Evolutionary conservation across 1,140 invertebrate species (phyloP).

Genomic region (Helicoverpa zea): DNA sequence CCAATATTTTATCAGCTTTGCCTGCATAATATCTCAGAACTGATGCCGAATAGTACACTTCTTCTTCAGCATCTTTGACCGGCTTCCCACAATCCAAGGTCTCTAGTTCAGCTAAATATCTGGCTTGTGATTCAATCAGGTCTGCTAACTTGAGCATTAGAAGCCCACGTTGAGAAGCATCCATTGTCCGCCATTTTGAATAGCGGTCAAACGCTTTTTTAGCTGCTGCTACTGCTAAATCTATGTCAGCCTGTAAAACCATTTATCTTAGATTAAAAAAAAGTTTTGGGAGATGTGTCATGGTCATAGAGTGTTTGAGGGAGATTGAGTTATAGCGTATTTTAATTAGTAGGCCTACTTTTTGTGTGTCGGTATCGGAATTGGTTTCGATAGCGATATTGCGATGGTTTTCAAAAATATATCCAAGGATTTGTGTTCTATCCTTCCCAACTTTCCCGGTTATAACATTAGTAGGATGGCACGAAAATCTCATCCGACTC

Average conservation of each 20-base stretch:
- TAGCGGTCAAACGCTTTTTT: conserved; percentile 90
- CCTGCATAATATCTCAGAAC: conserved; percentile 92
- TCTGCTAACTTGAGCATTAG: conserved; percentile 89
- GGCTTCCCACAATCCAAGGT: conserved; percentile 93
- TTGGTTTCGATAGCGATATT: too few relatives aligned
- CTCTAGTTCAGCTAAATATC: conserved; percentile 90
- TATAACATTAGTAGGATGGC: too few relatives aligned
- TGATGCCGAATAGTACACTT: conserved; percentile 87
- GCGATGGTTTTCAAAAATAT: too few relatives aligned
- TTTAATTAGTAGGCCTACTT: too few relatives aligned
- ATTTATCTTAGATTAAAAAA: too few relatives aligned
- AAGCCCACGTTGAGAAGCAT: conserved; percentile 89
- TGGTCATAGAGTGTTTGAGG: too few relatives aligned
- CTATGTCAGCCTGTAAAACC: conserved; percentile 89
- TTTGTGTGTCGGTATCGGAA: too few relatives aligned
- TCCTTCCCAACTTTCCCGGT: too few relatives aligned
- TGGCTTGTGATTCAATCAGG: conserved; percentile 90
- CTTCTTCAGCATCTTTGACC: conserved; percentile 87
- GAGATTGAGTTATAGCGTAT: too few relatives aligned
- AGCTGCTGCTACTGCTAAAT: conserved; percentile 94
- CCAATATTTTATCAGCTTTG: conserved; percentile 92
- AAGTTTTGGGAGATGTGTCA: too few relatives aligned
- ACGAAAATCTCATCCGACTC: too few relatives aligned
- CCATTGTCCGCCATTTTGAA: conserved; percentile 91
- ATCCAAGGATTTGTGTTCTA: too few relatives aligned